These are phyloP conservation scores for Neelides folsomi DNA, from an alignment of 2,888 invertebrate species.

Conservation along the genomic window DNA sequence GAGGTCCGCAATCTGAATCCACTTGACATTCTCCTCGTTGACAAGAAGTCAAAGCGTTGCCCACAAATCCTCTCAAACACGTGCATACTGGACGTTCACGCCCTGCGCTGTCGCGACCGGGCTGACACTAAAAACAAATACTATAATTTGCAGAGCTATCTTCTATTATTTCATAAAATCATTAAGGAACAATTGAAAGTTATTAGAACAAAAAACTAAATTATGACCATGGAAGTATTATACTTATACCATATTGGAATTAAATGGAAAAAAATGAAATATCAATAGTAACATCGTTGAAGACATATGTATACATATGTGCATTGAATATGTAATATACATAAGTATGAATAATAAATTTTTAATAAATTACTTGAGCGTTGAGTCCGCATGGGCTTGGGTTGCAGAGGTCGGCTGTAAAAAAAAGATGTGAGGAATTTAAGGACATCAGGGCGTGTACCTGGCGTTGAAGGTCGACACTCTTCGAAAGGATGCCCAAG, in stretches of 20 bases:
- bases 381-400: constrained; percentile 76
- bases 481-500: constrained; percentile 72
- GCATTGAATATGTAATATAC: too few species aligned
- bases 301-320: too few species aligned
- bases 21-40: constrained; percentile 63
- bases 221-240: too few species aligned
- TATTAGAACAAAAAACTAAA: too few species aligned
- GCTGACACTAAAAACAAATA: constrained; percentile 48
- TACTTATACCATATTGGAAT: too few species aligned
- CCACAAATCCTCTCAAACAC: constrained; percentile 35
- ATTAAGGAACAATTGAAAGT: too few species aligned
- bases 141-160: too few species aligned
- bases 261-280: too few species aligned
- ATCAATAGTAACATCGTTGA: too few species aligned
- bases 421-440: background rate
- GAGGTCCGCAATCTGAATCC: constrained; percentile 61
- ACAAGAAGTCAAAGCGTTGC: constrained; percentile 53
- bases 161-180: too few species aligned
- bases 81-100: constrained; percentile 47
- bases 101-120: constrained; percentile 67
- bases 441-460: constrained; percentile 6
- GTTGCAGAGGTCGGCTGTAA: constrained; percentile 61
- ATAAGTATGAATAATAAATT: too few species aligned
- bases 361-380: constrained; percentile 41
- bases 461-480: constrained; percentile 55